A percentile compares a stretch with the other conserved stretches of the same genome.
These are phyloP conservation scores for Salvator merianae DNA, from an alignment of 2,113 vertebrate genomes.

Conservation along the genomic window DNA sequence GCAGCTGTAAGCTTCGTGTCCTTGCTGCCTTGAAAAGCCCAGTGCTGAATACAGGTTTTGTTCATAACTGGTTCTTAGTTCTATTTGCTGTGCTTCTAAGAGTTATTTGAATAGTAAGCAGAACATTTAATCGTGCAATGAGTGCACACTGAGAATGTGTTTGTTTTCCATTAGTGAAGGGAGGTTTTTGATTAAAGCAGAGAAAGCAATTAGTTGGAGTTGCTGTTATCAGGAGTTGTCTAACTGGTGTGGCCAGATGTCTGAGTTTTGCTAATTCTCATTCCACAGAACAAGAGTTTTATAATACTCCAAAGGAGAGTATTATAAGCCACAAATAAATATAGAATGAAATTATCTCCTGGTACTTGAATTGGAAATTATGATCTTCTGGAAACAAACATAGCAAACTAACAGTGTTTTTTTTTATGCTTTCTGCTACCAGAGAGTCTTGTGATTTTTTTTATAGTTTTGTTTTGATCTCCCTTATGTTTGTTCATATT, in stretches of 20 bases:
- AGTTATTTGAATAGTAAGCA: slow-evolving; percentile 26
- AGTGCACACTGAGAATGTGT: slow-evolving; percentile 9
- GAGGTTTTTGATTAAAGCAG: slow-evolving; percentile 52
- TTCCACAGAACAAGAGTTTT: too few species aligned
- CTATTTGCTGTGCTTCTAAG: slow-evolving; percentile 1
- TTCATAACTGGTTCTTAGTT: background rate
- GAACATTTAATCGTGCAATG: slow-evolving; percentile 41
- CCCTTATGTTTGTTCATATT: slow-evolving; percentile 25
- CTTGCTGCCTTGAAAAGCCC: background rate
- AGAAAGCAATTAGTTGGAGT: slow-evolving; percentile 58
- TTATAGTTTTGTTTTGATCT: background rate
- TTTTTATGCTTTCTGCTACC: slow-evolving; percentile 20
- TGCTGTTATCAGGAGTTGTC: slow-evolving; percentile 11
- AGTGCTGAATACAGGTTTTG: background rate
- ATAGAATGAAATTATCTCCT: slow-evolving; percentile 47
- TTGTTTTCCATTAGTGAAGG: slow-evolving; percentile 59
- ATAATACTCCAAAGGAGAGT: slow-evolving; percentile 35
- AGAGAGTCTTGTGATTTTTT: background rate
- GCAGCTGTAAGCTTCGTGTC: background rate
- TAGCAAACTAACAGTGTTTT: slow-evolving; percentile 11
- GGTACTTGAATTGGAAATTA: slow-evolving; percentile 19
- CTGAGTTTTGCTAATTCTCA: slow-evolving; percentile 55
- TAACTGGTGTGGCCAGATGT: slow-evolving; percentile 63
- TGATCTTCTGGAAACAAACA: slow-evolving; percentile 46
- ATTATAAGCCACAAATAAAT: slow-evolving; percentile 43